phyloP scores from a whole-genome alignment of 1,140 invertebrate genomes.

The Adoxophyes honmai region DNA sequence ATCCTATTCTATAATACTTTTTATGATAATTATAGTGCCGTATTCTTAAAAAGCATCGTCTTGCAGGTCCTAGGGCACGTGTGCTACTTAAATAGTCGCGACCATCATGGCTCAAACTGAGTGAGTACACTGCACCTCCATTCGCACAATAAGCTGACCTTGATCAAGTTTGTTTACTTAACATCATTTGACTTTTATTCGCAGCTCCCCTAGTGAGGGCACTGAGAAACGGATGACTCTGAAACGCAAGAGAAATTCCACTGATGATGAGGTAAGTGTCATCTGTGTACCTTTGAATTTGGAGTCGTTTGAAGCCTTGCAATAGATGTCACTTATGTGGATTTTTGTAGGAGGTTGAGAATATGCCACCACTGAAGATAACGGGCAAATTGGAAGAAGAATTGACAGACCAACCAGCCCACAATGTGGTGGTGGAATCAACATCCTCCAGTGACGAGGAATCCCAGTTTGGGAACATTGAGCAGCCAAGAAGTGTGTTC shows the following conservation, averaged over 20 bases:
- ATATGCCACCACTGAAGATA: slow-evolving; percentile 62
- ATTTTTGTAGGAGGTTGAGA: slow-evolving; percentile 49
- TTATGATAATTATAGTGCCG: slow-evolving; percentile 11
- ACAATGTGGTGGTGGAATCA: slow-evolving; percentile 65
- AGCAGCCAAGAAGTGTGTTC: slow-evolving; percentile 56
- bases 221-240: slow-evolving; percentile 52
- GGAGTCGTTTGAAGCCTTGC: neutral
- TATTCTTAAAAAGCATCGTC: slow-evolving; percentile 34
- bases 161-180: slow-evolving; percentile 49
- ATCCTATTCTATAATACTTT: slow-evolving; percentile 30
- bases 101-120: slow-evolving; percentile 66
- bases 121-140: slow-evolving; percentile 47
- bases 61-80: slow-evolving; percentile 46
- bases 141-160: slow-evolving; percentile 35
- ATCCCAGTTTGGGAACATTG: slow-evolving; percentile 38
- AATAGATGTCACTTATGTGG: neutral
- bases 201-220: slow-evolving; percentile 55
- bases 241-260: slow-evolving; percentile 66
- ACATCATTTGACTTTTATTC: slow-evolving; percentile 26
- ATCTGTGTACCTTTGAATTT: slow-evolving; percentile 9
- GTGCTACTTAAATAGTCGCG: slow-evolving; percentile 33
- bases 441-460: slow-evolving; percentile 67
- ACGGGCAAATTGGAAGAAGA: slow-evolving; percentile 44
- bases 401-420: slow-evolving; percentile 43
- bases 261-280: slow-evolving; percentile 64